These are phyloP conservation scores for Parasteatoda lunata DNA, from an alignment of 2,888 invertebrate genomes.

Conservation along the genomic window DNA sequence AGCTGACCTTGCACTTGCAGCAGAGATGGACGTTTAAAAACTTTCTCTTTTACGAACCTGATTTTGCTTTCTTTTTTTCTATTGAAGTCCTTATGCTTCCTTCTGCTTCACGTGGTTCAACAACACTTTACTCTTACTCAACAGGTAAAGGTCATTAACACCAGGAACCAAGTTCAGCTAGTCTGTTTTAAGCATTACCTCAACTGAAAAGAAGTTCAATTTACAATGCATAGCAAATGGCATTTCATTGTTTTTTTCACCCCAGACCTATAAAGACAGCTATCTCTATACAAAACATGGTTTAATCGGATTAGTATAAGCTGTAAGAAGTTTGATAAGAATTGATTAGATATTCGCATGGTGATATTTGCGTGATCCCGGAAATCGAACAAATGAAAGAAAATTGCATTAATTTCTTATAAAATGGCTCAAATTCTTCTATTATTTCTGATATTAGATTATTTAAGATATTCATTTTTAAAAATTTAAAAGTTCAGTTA, in stretches of 20 bases:
- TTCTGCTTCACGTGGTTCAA: constrained; percentile 54
- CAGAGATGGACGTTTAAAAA: constrained; percentile 16
- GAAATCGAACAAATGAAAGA: too few species aligned
- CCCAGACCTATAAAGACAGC: neutral
- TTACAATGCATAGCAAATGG: neutral
- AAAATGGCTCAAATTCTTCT: too few species aligned
- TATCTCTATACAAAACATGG: too few species aligned
- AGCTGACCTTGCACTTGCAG: constrained; percentile 41
- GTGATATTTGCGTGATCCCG: too few species aligned
- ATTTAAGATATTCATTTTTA: too few species aligned
- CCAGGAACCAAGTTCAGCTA: constrained; percentile 30
- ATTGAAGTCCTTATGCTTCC: constrained; percentile 14
- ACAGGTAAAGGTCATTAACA: constrained; percentile 59
- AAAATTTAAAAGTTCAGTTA: too few species aligned
- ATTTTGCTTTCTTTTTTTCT: constrained; percentile 33
- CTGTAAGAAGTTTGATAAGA: too few species aligned
- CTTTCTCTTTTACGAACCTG: constrained; percentile 32
- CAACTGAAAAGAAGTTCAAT: neutral
- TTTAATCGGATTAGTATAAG: too few species aligned
- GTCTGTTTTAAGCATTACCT: neutral
- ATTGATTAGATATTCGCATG: too few species aligned
- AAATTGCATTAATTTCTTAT: too few species aligned
- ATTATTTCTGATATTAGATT: too few species aligned
- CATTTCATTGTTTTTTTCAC: neutral
- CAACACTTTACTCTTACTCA: constrained; percentile 62